A percentile compares a stretch with the other conserved stretches of the same genome.
Conservation (phyloP, 2,888 invertebrate genomes). For the Pogonocherus hispidulus region DNA sequence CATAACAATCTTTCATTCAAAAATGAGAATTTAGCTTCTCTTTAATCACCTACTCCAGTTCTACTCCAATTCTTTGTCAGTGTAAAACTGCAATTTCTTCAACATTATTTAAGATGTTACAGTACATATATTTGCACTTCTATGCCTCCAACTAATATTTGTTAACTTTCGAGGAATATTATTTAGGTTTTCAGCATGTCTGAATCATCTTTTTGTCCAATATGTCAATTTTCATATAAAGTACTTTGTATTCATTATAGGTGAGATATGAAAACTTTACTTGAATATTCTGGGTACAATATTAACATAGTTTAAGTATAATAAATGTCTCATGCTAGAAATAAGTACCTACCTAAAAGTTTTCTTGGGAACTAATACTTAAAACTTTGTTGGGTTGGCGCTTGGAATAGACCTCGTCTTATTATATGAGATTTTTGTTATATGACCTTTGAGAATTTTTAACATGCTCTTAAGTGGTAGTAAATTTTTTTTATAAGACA, state of each 20-base stretch:
- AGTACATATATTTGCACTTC: no score
- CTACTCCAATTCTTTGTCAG: no score
- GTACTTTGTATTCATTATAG: background rate
- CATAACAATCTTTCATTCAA: no score
- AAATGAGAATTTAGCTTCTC: no score
- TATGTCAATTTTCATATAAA: background rate
- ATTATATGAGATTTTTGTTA: slow-evolving; percentile 1
- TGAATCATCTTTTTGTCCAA: no score
- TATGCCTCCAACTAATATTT: no score
- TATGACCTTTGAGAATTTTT: slow-evolving; percentile 2
- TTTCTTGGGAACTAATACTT: slow-evolving; percentile 16
- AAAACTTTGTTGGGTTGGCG: slow-evolving; percentile 12
- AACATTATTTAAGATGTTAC: no score
- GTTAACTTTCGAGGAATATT: no score
- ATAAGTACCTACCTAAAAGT: slow-evolving; percentile 26
- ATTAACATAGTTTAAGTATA: slow-evolving; percentile 29
- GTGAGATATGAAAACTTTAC: slow-evolving; percentile 12
- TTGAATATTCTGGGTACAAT: slow-evolving; percentile 6
- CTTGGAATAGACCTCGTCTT: slow-evolving; percentile 11
- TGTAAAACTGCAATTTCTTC: no score
- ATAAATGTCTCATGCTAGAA: slow-evolving; percentile 26
- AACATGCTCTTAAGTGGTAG: background rate
- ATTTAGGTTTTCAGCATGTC: no score
- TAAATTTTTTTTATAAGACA: no score
- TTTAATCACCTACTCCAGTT: no score